Percentiles rank a stretch among this genome's conserved stretches.
phyloP scores from a whole-genome alignment of 2,797 vertebrate species.

The Meriones psammophilus region DNA sequence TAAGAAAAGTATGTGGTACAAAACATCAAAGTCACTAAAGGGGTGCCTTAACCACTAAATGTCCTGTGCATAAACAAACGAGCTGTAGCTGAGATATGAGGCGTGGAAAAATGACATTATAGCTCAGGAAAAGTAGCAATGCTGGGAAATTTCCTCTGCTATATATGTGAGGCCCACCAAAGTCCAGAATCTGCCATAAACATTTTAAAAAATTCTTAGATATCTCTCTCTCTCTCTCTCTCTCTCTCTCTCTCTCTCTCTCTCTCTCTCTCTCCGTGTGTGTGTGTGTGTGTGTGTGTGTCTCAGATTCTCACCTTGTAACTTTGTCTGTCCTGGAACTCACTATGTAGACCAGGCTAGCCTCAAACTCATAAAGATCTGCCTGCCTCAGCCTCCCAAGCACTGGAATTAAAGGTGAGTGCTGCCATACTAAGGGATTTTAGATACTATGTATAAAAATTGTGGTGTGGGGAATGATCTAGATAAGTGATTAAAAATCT shows the following conservation, averaged over 20 bases:
- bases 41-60: neutral
- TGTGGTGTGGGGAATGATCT: neutral
- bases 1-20: conserved; percentile 42
- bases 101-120: neutral
- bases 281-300: too few relatives aligned
- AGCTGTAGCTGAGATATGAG: neutral
- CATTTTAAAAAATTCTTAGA: neutral
- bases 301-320: neutral
- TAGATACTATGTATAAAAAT: neutral
- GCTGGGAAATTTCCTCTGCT: neutral
- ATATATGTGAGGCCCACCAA: neutral
- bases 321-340: neutral
- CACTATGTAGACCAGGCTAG: neutral
- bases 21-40: neutral
- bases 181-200: neutral
- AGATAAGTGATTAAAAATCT: neutral
- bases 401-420: neutral
- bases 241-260: neutral
- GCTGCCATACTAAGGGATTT: neutral
- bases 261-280: too few relatives aligned
- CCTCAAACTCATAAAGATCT: neutral
- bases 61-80: conserved; percentile 31
- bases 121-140: conserved; percentile 10
- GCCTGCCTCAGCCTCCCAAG: neutral
- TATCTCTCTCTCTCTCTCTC: neutral